phyloP scores from a whole-genome alignment of 1,140 invertebrate species.

The Pseudoatta argentina region DNA sequence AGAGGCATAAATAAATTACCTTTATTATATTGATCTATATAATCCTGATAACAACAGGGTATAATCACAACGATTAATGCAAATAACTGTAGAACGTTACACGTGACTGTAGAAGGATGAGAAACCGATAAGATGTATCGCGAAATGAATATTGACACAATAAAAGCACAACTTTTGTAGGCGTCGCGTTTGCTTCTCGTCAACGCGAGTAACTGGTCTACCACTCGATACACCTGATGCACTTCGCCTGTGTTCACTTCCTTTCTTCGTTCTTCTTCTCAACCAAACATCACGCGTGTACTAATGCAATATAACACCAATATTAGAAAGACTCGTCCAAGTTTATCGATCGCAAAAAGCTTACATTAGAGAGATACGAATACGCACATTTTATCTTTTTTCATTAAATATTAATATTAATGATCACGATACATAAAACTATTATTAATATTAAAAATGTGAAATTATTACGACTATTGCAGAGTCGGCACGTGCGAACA shows the following conservation, averaged over 20 bases:
- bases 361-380: neutral
- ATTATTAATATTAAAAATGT: too few species aligned
- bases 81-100: too few species aligned
- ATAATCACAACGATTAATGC: neutral
- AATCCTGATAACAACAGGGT: neutral
- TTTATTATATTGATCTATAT: neutral
- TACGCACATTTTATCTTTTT: neutral
- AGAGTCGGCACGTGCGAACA: too few species aligned
- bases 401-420: neutral
- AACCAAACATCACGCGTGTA: neutral
- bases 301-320: neutral
- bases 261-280: conserved; percentile 3
- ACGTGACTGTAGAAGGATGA: neutral
- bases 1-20: neutral
- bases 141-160: conserved; percentile 8
- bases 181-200: conserved; percentile 29
- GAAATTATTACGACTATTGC: neutral
- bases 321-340: neutral
- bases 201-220: conserved; percentile 8
- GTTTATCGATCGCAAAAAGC: neutral
- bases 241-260: neutral
- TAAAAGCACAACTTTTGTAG: neutral
- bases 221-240: conserved; percentile 40
- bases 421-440: too few species aligned
- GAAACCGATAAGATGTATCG: conserved; percentile 8